Conservation (phyloP, 1,140 invertebrate species). For the Pseudomyrmex flavicornis region DNA sequence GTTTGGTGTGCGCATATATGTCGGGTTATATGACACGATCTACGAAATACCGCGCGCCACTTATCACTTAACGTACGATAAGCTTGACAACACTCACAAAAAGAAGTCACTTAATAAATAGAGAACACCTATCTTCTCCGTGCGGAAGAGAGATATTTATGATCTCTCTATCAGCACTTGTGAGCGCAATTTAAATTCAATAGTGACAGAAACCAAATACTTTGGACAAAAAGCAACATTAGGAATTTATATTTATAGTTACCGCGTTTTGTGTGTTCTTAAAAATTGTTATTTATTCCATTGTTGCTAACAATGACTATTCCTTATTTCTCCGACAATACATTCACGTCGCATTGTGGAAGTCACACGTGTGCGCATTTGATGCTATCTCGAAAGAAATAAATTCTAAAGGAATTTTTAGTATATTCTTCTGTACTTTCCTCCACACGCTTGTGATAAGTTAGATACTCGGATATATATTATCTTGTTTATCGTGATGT, state of each 20-base stretch:
- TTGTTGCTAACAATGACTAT: conserved; percentile 39
- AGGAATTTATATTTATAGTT: conserved; percentile 29
- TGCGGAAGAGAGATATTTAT: background rate
- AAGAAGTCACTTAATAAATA: conserved; percentile 49
- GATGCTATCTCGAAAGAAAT: conserved; percentile 25
- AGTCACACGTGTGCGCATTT: background rate
- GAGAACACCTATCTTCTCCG: background rate
- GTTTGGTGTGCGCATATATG: background rate
- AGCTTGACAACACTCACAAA: conserved; percentile 20
- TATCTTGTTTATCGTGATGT: background rate
- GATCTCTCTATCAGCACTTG: background rate
- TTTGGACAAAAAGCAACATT: conserved; percentile 15
- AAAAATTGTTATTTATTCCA: conserved; percentile 47
- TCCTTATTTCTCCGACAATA: conserved; percentile 19
- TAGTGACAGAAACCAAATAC: conserved; percentile 8
- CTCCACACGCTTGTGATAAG: background rate
- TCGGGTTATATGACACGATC: background rate
- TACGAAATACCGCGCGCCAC: background rate
- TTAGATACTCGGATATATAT: background rate
- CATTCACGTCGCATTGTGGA: conserved; percentile 10
- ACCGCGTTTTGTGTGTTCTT: background rate
- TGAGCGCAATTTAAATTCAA: conserved; percentile 42
- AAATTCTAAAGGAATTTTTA: conserved; percentile 15
- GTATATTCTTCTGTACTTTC: background rate
- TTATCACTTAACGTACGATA: background rate